Evolutionary conservation across 2,797 vertebrate genomes (phyloP).

Genomic region (Euthynnus affinis): DNA sequence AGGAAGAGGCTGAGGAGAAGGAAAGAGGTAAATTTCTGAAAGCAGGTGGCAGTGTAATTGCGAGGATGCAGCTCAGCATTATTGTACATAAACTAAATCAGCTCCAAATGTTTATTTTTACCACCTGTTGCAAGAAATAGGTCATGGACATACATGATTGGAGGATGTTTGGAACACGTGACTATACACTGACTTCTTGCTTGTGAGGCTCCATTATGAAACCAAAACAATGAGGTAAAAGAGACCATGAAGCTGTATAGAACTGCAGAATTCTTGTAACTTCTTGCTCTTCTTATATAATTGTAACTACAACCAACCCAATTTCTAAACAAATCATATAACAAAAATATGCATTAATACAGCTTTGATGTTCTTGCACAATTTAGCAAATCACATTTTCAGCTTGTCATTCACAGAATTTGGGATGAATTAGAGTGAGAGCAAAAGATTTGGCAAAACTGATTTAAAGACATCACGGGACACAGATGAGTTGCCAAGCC

Average conservation of each 20-base stretch:
- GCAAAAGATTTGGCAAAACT: not conserved
- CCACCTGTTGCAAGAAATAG: too few species aligned
- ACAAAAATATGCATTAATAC: not conserved
- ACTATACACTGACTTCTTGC: too few species aligned
- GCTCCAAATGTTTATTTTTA: too few species aligned
- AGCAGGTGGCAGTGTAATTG: not conserved
- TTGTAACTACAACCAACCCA: not conserved
- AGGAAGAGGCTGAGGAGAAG: not conserved
- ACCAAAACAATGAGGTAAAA: not conserved
- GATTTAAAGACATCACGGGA: not conserved
- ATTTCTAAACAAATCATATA: not conserved
- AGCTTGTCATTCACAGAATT: not conserved
- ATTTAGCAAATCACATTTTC: not conserved
- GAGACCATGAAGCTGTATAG: not conserved
- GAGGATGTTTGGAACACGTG: too few species aligned
- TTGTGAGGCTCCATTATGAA: not conserved
- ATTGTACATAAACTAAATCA: too few species aligned
- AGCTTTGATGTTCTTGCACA: not conserved
- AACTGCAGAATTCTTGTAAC: too few species aligned
- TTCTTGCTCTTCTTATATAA: too few species aligned
- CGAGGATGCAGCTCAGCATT: not conserved
- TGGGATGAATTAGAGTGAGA: conserved; percentile 13
- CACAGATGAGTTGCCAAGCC: not conserved
- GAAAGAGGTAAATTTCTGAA: not conserved
- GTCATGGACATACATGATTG: too few species aligned